Base-by-base conservation (phyloP, 2,888 invertebrate species). In the Subacronicta megacephala region DNA sequence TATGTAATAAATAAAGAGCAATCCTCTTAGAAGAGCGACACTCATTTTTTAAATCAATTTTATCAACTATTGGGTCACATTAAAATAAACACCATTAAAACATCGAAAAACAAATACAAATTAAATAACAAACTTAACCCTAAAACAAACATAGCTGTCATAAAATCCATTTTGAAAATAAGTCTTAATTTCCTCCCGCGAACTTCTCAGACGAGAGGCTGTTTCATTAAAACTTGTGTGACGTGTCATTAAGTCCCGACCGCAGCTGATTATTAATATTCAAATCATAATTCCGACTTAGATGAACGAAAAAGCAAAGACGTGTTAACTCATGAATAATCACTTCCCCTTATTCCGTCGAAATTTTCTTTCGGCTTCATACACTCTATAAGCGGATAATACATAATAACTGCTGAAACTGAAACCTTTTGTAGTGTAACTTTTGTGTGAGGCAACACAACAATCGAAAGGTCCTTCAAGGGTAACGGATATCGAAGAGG, bases 141-240 rank as follows among this genome's bases (percentile, higher is more conserved):
- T 66, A 71, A 83, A 82, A 69, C 70, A 72, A 71, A 64, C 52
- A 64, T 60, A 63, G 75, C 74, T 75, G 82, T 78, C 81, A 83
- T 78, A 79, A 89, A 90, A 88, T 87, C 83, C 83, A 88, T 89
- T 88, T 81, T 76, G 81, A 70, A 81, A 88, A 87, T 86, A 81
- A 79, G 44, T 72, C 83, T 84, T 89, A 89, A 92, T 89, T 90
- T 86, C 84, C 85, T 81, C 71, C 70, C 65, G 72, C 62, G 59
- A 90, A 93, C 81, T 93, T 92, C 63, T 78, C 81, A 87, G 90
- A 87, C 89, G 86, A 78, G 82, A 82, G 84, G 78, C 78, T 81
- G 84, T 88, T 93, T 91, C 92, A 92, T 93, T 93, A 90, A 90
- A 93, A 93, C 90, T 93, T 92, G 85, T 83, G 88, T 93, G 92